Conservation (phyloP, 2,797 vertebrate species). For the Acanthurus lineatus region DNA sequence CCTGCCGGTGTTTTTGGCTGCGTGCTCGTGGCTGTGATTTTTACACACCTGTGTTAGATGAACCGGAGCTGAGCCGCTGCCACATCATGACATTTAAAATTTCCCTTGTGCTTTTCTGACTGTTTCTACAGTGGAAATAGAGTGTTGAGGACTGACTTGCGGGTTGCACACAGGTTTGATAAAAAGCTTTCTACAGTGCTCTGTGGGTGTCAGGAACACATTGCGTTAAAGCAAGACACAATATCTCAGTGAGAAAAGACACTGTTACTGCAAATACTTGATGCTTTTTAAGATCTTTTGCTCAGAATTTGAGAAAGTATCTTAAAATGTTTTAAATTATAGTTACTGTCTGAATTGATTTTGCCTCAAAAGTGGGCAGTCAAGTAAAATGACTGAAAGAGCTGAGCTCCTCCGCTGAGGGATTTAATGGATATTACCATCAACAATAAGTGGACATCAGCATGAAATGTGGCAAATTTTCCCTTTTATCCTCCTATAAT, state of each 20-base stretch:
- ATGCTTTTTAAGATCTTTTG: neutral
- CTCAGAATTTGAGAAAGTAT: too few species aligned
- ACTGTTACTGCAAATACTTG: neutral
- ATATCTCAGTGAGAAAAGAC: slow-evolving; percentile 1
- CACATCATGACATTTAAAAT: slow-evolving; percentile 27
- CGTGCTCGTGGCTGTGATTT: slow-evolving; percentile 39
- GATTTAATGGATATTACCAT: too few species aligned
- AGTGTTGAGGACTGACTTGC: neutral
- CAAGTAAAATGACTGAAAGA: too few species aligned
- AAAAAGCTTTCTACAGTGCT: slow-evolving; percentile 24
- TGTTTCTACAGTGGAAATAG: slow-evolving; percentile 1
- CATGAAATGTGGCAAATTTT: too few species aligned
- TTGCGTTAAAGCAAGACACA: slow-evolving; percentile 3
- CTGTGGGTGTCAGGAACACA: slow-evolving; percentile 32
- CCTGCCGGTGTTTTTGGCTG: slow-evolving; percentile 63
- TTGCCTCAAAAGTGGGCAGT: too few species aligned
- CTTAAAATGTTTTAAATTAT: too few species aligned
- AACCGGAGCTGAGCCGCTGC: slow-evolving; percentile 17
- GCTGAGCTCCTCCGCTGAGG: too few species aligned
- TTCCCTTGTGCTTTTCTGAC: slow-evolving; percentile 22
- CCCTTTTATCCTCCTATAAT: too few species aligned
- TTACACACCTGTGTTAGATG: slow-evolving; percentile 58
- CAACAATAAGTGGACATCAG: too few species aligned
- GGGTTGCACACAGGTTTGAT: neutral
- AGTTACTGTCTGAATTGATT: too few species aligned